These are phyloP conservation scores for Leucozona laternaria DNA, from an alignment of 2,888 invertebrate species.

Conservation along the genomic window DNA sequence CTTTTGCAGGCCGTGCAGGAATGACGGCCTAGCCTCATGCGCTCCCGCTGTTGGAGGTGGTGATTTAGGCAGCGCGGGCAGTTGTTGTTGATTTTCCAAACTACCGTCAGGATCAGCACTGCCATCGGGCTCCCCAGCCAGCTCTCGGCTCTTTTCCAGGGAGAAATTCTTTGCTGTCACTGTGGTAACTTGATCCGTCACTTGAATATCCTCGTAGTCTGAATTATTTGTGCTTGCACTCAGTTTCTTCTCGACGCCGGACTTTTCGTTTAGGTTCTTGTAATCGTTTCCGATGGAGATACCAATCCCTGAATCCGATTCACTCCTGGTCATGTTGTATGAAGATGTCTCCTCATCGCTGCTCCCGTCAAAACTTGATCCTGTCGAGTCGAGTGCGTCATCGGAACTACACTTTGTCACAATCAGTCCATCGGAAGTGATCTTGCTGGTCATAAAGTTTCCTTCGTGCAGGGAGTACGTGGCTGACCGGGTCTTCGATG, in stretches of 20 bases:
- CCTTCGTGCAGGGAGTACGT: constrained; percentile 83
- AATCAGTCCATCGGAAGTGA: constrained; percentile 83
- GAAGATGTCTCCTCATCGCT: constrained; percentile 83
- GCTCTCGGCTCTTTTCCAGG: constrained; percentile 88
- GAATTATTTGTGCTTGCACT: constrained; percentile 82
- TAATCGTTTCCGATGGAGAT: constrained; percentile 83
- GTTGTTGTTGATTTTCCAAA: constrained; percentile 84
- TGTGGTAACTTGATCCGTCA: constrained; percentile 78
- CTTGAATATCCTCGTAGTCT: constrained; percentile 83
- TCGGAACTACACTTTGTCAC: constrained; percentile 83
- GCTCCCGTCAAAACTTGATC: constrained; percentile 83
- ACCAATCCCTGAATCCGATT: constrained; percentile 83
- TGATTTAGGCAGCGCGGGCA: constrained; percentile 88
- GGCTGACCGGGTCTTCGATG: constrained; percentile 82
- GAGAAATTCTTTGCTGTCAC: constrained; percentile 69
- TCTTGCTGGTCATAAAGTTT: constrained; percentile 84
- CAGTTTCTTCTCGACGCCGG: constrained; percentile 80
- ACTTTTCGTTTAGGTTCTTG: constrained; percentile 78
- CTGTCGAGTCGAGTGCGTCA: constrained; percentile 83
- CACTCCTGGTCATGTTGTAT: constrained; percentile 84
- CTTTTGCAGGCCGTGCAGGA: constrained; percentile 88
- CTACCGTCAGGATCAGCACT: constrained; percentile 91
- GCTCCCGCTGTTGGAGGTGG: constrained; percentile 80
- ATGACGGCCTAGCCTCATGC: constrained; percentile 87
- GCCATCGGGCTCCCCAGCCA: constrained; percentile 94